Base-by-base conservation (phyloP, 2,888 invertebrate genomes). In the Ecliptopera silaceata region DNA sequence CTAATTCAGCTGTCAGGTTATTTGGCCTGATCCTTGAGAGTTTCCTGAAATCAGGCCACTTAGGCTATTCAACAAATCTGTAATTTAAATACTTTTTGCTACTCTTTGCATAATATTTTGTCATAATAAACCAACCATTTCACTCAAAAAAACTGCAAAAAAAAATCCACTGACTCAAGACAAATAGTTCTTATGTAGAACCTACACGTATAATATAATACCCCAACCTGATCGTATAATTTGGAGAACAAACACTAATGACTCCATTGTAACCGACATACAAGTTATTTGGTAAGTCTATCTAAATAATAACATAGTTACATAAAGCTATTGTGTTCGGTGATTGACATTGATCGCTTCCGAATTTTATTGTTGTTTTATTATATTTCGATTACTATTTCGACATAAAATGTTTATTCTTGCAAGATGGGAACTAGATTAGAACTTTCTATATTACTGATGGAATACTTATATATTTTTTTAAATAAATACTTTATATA, bases 301-400 rank as follows among this genome's bases (percentile, higher is more conserved):
- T 70, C 71, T 61, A 60, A 67, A 75, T 79, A 75, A 80, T 75
- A 67, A 67, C 47, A 45, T 46, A 58, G 68, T 86, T 84, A 77
- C 73, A 75, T 79, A 79, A 82, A 64, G 51, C 73, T 60, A 80
- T 83, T 86, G 83, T 86, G 48, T 71, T 71, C 6, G 42, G 17
- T 48, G 64, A 66, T 69, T 69, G 77, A 79, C 73, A 80, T 82
- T 82, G 82, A 81, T 80, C 72, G 68, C 68, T 66, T 58, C 41
- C 54, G 57, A 68, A 69, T 57, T 56, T 56, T 44, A 31, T 55
- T 13, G 43, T 36, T 38, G 29, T 51, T 12, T 46, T 48, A 49
- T 48, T 43, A 38, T 36, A 44, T 41, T 41, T 8, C 42, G 13
- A 22, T 42, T 10, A 15, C 36, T 2, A n/a, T 36, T 10, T 10